Conservation (phyloP, 1,140 invertebrate genomes). For the Drosophila novamexicana region DNA sequence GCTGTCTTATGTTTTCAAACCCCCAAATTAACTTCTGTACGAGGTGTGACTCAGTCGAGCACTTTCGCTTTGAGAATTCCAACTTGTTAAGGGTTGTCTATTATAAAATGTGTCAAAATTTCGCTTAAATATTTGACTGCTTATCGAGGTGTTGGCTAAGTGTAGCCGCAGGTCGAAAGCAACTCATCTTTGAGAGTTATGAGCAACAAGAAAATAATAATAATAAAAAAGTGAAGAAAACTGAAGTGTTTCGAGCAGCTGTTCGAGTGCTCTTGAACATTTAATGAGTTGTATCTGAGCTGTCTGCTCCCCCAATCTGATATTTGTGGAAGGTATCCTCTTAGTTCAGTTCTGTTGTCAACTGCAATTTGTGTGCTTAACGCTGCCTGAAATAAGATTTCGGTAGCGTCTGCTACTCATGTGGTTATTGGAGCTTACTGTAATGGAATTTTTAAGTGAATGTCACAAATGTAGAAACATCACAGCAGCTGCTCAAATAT, state of each 20-base stretch:
- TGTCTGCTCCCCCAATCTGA: background rate
- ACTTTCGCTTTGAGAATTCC: background rate
- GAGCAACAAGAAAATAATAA: background rate
- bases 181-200: constrained; percentile 28
- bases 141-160: constrained; percentile 64
- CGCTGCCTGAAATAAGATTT: constrained; percentile 75
- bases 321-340: constrained; percentile 6
- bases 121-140: constrained; percentile 34
- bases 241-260: constrained; percentile 43
- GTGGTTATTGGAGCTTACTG: constrained; percentile 75
- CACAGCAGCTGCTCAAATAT: constrained; percentile 77
- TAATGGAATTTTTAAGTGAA: constrained; percentile 83
- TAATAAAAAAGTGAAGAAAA: background rate
- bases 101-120: constrained; percentile 34
- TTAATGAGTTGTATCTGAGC: constrained; percentile 56
- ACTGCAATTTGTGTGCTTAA: constrained; percentile 73
- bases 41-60: background rate
- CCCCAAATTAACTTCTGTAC: no score
- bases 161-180: constrained; percentile 50
- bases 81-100: no score
- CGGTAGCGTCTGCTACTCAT: constrained; percentile 22
- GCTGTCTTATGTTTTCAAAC: no score
- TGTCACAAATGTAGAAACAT: constrained; percentile 73
- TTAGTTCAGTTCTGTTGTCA: constrained; percentile 21
- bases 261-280: constrained; percentile 62